Base-by-base conservation (phyloP, 2,113 vertebrate species). In the Anhinga anhinga region DNA sequence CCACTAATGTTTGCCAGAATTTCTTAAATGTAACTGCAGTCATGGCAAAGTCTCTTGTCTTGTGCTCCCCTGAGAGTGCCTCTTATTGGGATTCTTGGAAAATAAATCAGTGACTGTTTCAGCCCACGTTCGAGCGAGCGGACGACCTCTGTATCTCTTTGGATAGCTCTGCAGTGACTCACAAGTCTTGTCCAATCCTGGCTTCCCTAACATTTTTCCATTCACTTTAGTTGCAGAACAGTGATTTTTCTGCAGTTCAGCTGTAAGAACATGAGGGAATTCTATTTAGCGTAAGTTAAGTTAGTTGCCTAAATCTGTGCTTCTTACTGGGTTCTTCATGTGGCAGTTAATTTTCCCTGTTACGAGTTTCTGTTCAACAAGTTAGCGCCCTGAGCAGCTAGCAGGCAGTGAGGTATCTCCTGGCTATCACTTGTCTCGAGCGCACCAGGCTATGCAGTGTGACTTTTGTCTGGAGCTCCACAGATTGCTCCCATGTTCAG, bases 81-180 rank as follows among this genome's bases (percentile, higher is more conserved):
- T 98, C 97, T 97, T 95, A 85, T 83, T 94, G 89, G 96, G 93
- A 98, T 98, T 98, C 97, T 97, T 98, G 96, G 96, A 97, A 98
- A 97, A 97, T 96, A 98, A 97, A 97, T 95, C 95, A 97, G 88
- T 30, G 26, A 88, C 93, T 63, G n/a, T 93, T 98, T 98, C 97
- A 98, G 85, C 97, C 98, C 97, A 97, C 95, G 53, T 97, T 97
- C 94, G 96, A 97, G 89, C 1, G 55, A 96, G 96, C 79, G 78
- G 70, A 92, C 40, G 98, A 97, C 97, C 97, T 98, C 97, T 95
- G 93, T 93, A 82, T 97, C 76, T 95, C 66, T 94, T 95, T 95
- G 96, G 97, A 98, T 98, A 97, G 93, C 97, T 98, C 86, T 97
- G 94, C 17, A 92, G 86, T 98, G 98, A 98, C 97, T 98, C 98